A percentile compares a stretch with the other conserved stretches of the same genome.
Evolutionary conservation across 2,888 invertebrate species (phyloP).

Genomic region (Rugalucina vietnamica): DNA sequence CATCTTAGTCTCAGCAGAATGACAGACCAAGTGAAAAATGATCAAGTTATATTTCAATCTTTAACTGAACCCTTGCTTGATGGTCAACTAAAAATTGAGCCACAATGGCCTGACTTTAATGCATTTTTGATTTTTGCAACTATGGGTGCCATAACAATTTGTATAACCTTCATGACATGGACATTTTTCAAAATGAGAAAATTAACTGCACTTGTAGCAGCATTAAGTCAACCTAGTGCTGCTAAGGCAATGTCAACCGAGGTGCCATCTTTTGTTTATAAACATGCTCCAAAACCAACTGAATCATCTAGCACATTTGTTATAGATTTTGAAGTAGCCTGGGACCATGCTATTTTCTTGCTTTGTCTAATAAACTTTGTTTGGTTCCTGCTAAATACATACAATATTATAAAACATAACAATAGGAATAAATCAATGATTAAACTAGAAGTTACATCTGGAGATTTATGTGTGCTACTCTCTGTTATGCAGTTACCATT

Average conservation of each 20-base stretch:
- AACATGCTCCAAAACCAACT: background rate
- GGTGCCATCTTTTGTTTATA: background rate
- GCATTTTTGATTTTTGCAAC: background rate
- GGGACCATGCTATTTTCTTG: background rate
- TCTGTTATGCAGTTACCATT: background rate
- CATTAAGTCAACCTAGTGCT: background rate
- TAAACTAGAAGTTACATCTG: background rate
- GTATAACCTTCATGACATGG: background rate
- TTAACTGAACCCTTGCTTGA: slow-evolving; percentile 6
- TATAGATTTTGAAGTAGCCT: background rate
- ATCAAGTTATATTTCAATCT: slow-evolving; percentile 7
- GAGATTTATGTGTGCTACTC: background rate
- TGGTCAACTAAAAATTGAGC: background rate
- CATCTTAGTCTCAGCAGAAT: slow-evolving; percentile 4
- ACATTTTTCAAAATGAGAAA: background rate
- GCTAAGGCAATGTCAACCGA: background rate
- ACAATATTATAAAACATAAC: background rate
- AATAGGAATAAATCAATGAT: background rate
- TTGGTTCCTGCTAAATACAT: background rate
- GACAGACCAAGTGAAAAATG: background rate
- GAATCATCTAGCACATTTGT: background rate
- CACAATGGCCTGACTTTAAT: background rate
- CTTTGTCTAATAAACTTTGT: background rate
- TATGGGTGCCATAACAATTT: background rate
- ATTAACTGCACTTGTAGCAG: background rate